These are phyloP conservation scores for Andricus quercusramuli DNA, from an alignment of 2,888 invertebrate genomes.

Conservation along the genomic window DNA sequence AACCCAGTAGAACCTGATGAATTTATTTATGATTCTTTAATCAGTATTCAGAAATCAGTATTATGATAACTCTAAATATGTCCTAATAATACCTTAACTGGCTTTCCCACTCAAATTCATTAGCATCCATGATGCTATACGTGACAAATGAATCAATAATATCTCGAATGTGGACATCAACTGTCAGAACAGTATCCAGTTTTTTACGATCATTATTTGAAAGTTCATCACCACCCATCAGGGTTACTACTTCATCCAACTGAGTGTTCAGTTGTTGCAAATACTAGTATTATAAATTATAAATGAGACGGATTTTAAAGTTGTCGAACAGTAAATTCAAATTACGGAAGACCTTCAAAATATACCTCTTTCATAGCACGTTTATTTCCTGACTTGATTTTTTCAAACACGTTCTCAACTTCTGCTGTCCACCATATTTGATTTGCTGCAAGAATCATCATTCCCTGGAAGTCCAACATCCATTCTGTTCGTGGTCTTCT, in stretches of 20 bases:
- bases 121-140: conserved; percentile 89
- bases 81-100: conserved; percentile 83
- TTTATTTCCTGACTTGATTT: conserved; percentile 87
- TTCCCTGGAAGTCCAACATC: conserved; percentile 94
- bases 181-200: conserved; percentile 92
- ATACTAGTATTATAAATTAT: conserved; percentile 78
- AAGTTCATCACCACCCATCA: conserved; percentile 78
- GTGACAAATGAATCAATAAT: conserved; percentile 91
- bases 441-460: conserved; percentile 91
- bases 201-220: conserved; percentile 91
- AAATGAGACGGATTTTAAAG: not conserved
- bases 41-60: not conserved
- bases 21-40: not conserved
- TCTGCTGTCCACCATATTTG: conserved; percentile 98
- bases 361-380: conserved; percentile 90
- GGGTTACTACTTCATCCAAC: conserved; percentile 88
- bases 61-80: not conserved
- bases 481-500: conserved; percentile 85
- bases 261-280: conserved; percentile 89
- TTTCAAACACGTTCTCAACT: conserved; percentile 92
- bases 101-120: conserved; percentile 96
- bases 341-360: not conserved
- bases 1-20: conserved; percentile 89
- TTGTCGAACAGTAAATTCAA: not conserved
- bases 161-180: conserved; percentile 95